A percentile compares a stretch with the other conserved stretches of the same genome.
These are phyloP conservation scores for Esox lucius DNA, from an alignment of 2,797 vertebrate species.

Conservation along the genomic window DNA sequence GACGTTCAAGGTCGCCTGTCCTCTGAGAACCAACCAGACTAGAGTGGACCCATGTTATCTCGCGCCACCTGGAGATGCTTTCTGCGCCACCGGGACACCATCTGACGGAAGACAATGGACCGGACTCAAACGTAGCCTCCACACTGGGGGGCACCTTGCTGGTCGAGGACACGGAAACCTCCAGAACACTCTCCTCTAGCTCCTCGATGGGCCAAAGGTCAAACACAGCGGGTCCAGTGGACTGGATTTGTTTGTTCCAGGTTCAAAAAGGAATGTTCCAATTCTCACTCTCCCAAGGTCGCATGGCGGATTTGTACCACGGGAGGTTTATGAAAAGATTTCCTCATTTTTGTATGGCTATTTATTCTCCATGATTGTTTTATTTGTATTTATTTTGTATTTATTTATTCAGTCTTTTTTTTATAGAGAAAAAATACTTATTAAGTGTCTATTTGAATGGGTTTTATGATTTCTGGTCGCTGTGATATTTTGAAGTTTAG, in stretches of 20 bases:
- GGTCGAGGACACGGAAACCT: conserved; percentile 77
- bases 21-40: not conserved
- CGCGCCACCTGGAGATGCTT: too few relatives aligned
- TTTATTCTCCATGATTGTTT: conserved; percentile 43
- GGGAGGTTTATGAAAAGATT: conserved; percentile 24
- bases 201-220: conserved; percentile 67
- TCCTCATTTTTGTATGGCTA: conserved; percentile 41
- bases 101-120: not conserved
- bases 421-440: conserved; percentile 42
- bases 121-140: conserved; percentile 46
- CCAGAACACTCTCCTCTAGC: conserved; percentile 58
- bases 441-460: conserved; percentile 41
- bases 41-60: not conserved
- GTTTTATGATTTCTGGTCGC: conserved; percentile 35
- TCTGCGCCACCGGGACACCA: too few relatives aligned
- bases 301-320: conserved; percentile 45
- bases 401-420: conserved; percentile 44
- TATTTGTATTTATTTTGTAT: conserved; percentile 57
- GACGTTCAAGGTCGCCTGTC: conserved; percentile 8
- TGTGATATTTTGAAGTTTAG: conserved; percentile 24
- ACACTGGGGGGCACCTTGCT: conserved; percentile 72
- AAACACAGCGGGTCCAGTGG: conserved; percentile 79
- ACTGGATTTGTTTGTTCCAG: conserved; percentile 46
- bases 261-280: conserved; percentile 56
- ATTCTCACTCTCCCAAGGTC: conserved; percentile 25